Base-by-base conservation (phyloP, 2,888 invertebrate species). In the Odontomyia ornata region DNA sequence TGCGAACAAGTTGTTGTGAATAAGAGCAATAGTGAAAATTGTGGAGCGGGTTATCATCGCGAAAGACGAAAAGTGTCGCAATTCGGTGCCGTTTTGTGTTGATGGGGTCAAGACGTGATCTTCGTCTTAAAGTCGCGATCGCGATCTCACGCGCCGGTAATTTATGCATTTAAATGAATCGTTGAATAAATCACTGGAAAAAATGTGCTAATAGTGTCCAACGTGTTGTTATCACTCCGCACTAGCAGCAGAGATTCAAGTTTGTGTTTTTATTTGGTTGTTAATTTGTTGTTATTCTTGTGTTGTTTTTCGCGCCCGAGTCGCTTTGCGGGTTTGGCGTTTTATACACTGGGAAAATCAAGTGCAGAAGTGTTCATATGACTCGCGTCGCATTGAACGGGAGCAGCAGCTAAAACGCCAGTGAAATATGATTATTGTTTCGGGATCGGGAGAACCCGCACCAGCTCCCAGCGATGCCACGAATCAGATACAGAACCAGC, bases 181-280 rank as follows among this genome's bases (percentile, higher is more conserved):
- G 23, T 46, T 43, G 30, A 60, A n/a, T n/a, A n/a, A n/a, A n/a
- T n/a, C n/a, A n/a, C n/a, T n/a, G n/a, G n/a, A n/a, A n/a, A 73
- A 30, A 60, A 73, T 73, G 73, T 73, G 73, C 57, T 73, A 73
- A 73, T 27, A 73, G 73, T 73, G 73, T 73, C 56, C 72, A 30
- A 30, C 72, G 72, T 69, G 69, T 7, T 47, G 1, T 69, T 69
- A 69, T 56, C 72, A 52, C 47, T n/a, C 9, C 28, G 27, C 15
- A 1, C 9, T 11, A 1, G 21, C 15, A 28, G 30, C 27, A 27
- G n/a, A n/a, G 72, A 56, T 28, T 72, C 25, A 73, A 60, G 30
- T 28, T 73, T 21, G 60, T 73, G 73, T 60, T 43, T 57, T 57
- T 60, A 21, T 73, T 30, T 30, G 57, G 60, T 73, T 57, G n/a